phyloP scores from a whole-genome alignment of 1,140 invertebrate species.

The Bombus confusus region DNA sequence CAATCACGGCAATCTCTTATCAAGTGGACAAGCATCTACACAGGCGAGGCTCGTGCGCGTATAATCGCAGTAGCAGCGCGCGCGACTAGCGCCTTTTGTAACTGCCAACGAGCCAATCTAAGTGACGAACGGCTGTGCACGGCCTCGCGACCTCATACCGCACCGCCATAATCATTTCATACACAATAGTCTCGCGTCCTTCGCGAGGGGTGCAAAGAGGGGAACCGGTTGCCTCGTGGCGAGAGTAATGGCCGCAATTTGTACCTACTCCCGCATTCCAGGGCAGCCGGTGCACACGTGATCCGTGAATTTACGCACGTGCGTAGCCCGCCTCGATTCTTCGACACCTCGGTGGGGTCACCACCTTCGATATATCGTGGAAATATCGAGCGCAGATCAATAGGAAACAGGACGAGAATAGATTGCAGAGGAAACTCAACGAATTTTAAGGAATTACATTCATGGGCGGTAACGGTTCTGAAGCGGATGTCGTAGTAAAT shows the following conservation, averaged over 20 bases:
- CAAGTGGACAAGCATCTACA: too few species aligned
- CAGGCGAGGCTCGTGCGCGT: neutral
- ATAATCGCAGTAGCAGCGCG: conserved; percentile 48
- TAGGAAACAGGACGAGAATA: neutral
- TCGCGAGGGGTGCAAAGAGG: conserved; percentile 52
- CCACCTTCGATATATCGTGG: conserved; percentile 7
- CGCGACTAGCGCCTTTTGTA: conserved; percentile 69
- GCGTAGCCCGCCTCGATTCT: conserved; percentile 44
- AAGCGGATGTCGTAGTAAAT: too few species aligned
- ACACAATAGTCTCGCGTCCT: conserved; percentile 75
- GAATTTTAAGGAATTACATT: too few species aligned
- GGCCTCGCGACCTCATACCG: conserved; percentile 76
- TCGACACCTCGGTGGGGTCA: neutral
- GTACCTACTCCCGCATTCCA: conserved; percentile 74
- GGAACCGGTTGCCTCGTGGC: conserved; percentile 47
- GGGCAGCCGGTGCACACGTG: conserved; percentile 66
- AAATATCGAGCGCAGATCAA: neutral
- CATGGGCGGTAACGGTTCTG: too few species aligned
- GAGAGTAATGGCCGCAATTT: conserved; percentile 80
- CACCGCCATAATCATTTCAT: conserved; percentile 78
- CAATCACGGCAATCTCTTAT: too few species aligned
- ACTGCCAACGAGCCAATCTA: conserved; percentile 78
- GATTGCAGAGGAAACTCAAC: neutral
- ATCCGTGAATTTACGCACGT: conserved; percentile 72
- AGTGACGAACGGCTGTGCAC: conserved; percentile 76